These are phyloP conservation scores for Escarpia spicata DNA, from an alignment of 2,888 invertebrate species.

Conservation along the genomic window DNA sequence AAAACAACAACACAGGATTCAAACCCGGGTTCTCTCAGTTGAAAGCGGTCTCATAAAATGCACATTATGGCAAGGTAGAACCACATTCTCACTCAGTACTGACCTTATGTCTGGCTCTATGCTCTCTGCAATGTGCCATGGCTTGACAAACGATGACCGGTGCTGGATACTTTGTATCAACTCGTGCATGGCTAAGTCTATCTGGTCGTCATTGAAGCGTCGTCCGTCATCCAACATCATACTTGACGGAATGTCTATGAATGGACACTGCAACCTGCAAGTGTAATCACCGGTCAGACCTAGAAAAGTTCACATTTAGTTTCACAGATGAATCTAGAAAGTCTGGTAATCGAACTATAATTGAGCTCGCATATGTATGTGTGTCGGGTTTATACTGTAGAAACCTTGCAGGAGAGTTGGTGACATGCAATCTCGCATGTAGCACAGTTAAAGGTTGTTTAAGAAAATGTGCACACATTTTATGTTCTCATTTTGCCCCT, in stretches of 20 bases:
- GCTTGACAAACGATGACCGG: conserved; percentile 79
- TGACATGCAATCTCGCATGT: too few species aligned
- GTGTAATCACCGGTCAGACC: background rate
- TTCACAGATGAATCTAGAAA: too few species aligned
- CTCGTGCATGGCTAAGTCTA: conserved; percentile 75
- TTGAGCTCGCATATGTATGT: too few species aligned
- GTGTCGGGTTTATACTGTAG: too few species aligned
- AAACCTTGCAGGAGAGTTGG: too few species aligned
- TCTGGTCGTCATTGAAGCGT: conserved; percentile 60
- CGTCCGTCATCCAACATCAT: conserved; percentile 40
- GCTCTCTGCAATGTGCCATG: conserved; percentile 80
- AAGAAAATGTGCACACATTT: too few species aligned
- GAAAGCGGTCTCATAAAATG: too few species aligned
- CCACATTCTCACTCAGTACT: background rate
- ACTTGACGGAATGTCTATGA: conserved; percentile 77
- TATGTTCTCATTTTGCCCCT: too few species aligned
- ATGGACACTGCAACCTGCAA: conserved; percentile 82
- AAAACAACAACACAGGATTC: too few species aligned
- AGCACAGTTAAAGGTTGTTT: too few species aligned
- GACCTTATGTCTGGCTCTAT: conserved; percentile 86
- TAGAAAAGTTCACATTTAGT: background rate
- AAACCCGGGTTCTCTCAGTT: too few species aligned
- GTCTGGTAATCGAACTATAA: too few species aligned
- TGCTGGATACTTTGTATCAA: conserved; percentile 74
- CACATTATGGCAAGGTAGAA: background rate